These are phyloP conservation scores for Rhagoletis pomonella DNA, from an alignment of 1,140 invertebrate species.

Conservation along the genomic window DNA sequence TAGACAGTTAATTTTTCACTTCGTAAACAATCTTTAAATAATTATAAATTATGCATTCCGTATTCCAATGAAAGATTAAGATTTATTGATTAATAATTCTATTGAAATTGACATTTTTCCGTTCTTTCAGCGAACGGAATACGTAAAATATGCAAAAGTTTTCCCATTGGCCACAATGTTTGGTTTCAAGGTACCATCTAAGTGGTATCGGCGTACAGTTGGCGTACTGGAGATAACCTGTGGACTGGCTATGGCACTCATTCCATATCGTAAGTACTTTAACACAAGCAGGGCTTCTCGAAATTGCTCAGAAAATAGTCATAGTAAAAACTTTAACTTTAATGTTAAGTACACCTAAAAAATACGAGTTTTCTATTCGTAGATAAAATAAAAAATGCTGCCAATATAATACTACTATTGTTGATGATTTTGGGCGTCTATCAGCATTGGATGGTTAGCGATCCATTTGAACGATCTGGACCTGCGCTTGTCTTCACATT, in stretches of 20 bases:
- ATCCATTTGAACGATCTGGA: constrained; percentile 94
- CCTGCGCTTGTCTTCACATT: constrained; percentile 96
- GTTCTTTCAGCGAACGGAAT: constrained; percentile 93
- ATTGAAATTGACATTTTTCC: constrained; percentile 58
- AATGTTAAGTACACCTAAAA: too few relatives aligned
- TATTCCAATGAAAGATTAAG: too few relatives aligned
- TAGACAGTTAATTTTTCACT: too few relatives aligned
- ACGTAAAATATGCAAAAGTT: constrained; percentile 97
- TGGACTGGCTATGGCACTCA: constrained; percentile 88
- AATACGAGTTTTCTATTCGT: constrained; percentile 65
- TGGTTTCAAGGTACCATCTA: constrained; percentile 91
- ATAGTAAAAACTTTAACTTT: constrained; percentile 58
- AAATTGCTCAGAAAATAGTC: neutral
- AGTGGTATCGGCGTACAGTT: constrained; percentile 92
- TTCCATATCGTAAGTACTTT: constrained; percentile 87
- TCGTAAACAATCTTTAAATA: too few relatives aligned
- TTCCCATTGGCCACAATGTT: constrained; percentile 90
- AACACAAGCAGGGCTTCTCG: too few relatives aligned
- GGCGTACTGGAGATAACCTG: constrained; percentile 93
- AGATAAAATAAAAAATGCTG: constrained; percentile 92
- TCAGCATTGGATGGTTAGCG: constrained; percentile 93
- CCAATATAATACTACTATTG: constrained; percentile 87
- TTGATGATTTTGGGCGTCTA: constrained; percentile 93
- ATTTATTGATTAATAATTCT: too few relatives aligned
- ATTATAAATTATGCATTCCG: too few relatives aligned